phyloP scores from a whole-genome alignment of 1,140 invertebrate genomes.

The Drosophila pallidifrons region DNA sequence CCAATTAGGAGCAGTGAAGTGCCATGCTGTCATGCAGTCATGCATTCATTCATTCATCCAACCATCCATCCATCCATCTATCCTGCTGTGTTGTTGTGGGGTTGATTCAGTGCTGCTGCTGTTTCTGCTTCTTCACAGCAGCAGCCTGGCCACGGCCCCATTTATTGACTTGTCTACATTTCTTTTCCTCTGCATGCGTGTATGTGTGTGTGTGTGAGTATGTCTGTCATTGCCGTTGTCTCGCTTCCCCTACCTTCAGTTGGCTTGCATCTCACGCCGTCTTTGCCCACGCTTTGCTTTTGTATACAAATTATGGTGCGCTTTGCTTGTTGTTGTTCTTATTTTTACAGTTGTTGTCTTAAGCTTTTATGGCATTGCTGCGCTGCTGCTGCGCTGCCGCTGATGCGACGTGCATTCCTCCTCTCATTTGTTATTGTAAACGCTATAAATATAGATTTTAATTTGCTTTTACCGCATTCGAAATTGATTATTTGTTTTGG shows the following conservation, averaged over 20 bases:
- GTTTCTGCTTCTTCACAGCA: constrained; percentile 27
- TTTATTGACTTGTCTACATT: constrained; percentile 70
- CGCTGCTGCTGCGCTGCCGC: constrained; percentile 10
- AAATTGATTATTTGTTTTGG: constrained; percentile 66
- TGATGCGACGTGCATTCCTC: constrained; percentile 64
- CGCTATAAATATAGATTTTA: constrained; percentile 69
- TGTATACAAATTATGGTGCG: constrained; percentile 74
- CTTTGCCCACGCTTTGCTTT: constrained; percentile 51
- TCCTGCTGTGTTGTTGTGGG: constrained; percentile 22
- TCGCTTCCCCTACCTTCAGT: neutral
- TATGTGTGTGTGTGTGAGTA: neutral
- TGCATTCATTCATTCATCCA: constrained; percentile 8
- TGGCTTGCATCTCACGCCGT: constrained; percentile 27
- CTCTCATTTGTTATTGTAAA: constrained; percentile 54
- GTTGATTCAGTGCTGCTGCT: constrained; percentile 28
- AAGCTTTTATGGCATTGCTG: constrained; percentile 60
- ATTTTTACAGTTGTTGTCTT: constrained; percentile 69
- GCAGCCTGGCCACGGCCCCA: constrained; percentile 62
- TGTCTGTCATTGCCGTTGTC: constrained; percentile 36
- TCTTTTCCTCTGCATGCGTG: constrained; percentile 25
- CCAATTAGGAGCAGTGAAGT: constrained; percentile 46
- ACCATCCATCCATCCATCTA: neutral
- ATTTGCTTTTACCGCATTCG: constrained; percentile 58
- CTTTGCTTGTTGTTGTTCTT: constrained; percentile 52
- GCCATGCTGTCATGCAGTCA: constrained; percentile 18